Percentiles rank a stretch among this genome's conserved stretches.
Conservation (phyloP, 2,113 vertebrate species). For the Epinephelus cyanopodus region DNA sequence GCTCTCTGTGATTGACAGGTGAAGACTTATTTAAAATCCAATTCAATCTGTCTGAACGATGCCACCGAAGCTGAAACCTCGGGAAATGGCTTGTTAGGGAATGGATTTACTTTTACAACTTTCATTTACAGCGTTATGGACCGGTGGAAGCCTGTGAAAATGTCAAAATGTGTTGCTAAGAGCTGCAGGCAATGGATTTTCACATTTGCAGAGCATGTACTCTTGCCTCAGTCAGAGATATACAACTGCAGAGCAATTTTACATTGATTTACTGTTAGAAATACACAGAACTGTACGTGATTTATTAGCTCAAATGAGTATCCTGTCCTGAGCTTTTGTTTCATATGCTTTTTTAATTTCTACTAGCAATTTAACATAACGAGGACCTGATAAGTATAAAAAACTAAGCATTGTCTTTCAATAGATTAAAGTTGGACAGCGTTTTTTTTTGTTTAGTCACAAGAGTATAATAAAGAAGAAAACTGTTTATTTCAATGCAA, state of each 20-base stretch:
- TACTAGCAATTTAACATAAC: too few relatives aligned
- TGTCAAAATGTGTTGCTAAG: slow-evolving; percentile 13
- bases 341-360: too few relatives aligned
- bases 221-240: neutral
- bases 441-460: too few relatives aligned
- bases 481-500: too few relatives aligned
- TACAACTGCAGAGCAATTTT: neutral
- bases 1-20: neutral
- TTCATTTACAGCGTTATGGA: slow-evolving; percentile 3
- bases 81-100: slow-evolving; percentile 16
- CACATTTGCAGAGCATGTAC: slow-evolving; percentile 6
- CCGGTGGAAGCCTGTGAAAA: slow-evolving; percentile 6
- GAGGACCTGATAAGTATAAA: too few relatives aligned
- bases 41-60: slow-evolving; percentile 20
- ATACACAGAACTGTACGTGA: neutral
- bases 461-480: too few relatives aligned
- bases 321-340: too few relatives aligned
- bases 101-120: slow-evolving; percentile 26
- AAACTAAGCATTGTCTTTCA: too few relatives aligned
- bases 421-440: too few relatives aligned
- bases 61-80: neutral
- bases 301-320: neutral
- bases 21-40: slow-evolving; percentile 29
- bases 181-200: slow-evolving; percentile 6
- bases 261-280: slow-evolving; percentile 17